A percentile compares a stretch with the other conserved stretches of the same genome.
Conservation (phyloP, 2,113 vertebrate genomes). For the Maylandia zebra region DNA sequence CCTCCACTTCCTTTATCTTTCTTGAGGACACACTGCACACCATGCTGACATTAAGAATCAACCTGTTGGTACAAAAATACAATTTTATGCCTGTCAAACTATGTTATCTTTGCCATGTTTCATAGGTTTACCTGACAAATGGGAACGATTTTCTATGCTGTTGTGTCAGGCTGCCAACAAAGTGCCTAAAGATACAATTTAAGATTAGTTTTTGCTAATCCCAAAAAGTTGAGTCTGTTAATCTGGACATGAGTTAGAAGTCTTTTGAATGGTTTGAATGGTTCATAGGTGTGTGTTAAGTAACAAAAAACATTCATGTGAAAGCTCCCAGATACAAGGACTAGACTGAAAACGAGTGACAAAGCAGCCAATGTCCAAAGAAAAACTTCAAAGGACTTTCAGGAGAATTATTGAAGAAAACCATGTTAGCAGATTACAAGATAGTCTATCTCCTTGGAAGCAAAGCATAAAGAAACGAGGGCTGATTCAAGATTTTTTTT, state of each 20-base stretch:
- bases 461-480: not conserved
- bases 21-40: not conserved
- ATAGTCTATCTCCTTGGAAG: not conserved
- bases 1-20: not conserved
- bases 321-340: not conserved
- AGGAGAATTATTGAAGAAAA: not conserved
- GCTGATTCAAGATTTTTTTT: not conserved
- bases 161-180: not conserved
- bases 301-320: not conserved
- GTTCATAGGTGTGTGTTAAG: not conserved
- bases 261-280: not conserved
- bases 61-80: not conserved
- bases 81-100: not conserved
- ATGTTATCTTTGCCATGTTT: not conserved
- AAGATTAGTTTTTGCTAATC: not conserved
- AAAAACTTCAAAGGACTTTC: not conserved
- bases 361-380: not conserved
- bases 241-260: not conserved
- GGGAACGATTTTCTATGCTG: accelerated
- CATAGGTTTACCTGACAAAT: not conserved
- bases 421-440: not conserved
- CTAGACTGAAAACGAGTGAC: not conserved
- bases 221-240: not conserved
- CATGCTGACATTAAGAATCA: not conserved
- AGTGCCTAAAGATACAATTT: not conserved